Conservation (phyloP, 23 tunicate species). For the Styela clava region DNA sequence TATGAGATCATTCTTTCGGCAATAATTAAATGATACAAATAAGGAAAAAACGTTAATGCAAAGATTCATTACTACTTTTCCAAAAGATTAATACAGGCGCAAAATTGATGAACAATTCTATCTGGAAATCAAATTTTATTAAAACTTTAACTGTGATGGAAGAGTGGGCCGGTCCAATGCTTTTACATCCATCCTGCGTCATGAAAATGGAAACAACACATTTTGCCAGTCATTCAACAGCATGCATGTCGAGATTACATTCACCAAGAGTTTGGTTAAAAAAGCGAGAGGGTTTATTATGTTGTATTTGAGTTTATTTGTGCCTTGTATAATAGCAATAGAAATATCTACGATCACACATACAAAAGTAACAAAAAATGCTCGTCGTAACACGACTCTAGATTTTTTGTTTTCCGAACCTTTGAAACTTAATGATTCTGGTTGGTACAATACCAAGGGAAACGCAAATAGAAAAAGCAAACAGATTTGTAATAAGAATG, state of each 20-base stretch:
- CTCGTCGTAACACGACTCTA: not conserved
- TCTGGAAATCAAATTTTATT: too few relatives aligned
- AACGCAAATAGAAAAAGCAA: not conserved
- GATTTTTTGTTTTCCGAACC: not conserved
- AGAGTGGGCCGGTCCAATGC: too few relatives aligned
- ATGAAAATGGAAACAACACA: conserved; percentile 1
- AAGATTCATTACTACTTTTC: not conserved
- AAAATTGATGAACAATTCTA: not conserved
- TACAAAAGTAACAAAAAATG: not conserved
- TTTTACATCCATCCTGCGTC: not conserved
- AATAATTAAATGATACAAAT: not conserved
- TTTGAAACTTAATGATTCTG: not conserved
- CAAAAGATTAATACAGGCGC: not conserved
- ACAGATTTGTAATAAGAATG: not conserved
- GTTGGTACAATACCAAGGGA: not conserved
- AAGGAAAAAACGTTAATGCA: not conserved
- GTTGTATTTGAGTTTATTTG: not conserved
- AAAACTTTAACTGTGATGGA: too few relatives aligned
- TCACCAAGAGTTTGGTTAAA: not conserved
- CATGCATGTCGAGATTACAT: not conserved
- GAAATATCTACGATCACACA: conserved; percentile 5
- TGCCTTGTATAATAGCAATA: not conserved
- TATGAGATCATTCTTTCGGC: too few relatives aligned
- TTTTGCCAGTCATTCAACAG: not conserved
- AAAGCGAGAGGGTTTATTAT: not conserved